Evolutionary conservation across 2,888 invertebrate species (phyloP), one percentile per base, ranked within the genome.

Genomic region (Phengaris alcon): DNA sequence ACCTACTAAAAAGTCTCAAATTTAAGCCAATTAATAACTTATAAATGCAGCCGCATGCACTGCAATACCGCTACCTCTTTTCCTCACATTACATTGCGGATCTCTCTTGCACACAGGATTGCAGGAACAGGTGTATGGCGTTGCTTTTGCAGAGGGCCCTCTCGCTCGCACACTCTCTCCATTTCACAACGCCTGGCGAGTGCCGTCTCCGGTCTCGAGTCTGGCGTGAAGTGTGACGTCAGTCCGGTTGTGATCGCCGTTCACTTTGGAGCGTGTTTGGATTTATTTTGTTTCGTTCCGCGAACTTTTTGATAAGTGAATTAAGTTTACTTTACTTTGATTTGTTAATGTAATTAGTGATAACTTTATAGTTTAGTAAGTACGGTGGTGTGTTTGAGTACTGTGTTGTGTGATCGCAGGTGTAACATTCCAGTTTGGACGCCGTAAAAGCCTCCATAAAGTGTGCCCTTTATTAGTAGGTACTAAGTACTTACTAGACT

Each of bases 401-500:
- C 86, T 84, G 89, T 90, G 90, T 84, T 88, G 81, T 82, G 84
- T 90, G 89, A 85, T 87, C 87, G 86, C 87, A 91, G 91, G 92
- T 92, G 91, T 90, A 85, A 86, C 90, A 93, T 92, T 91, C 92
- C 91, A 83, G 82, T 81, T 83, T 85, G 87, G 87, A 89, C 90
- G 88, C 87, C 87, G 87, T 84, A 87, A 83, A 89, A 90, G 90
- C 87, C 89, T 90, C 89, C 86, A 86, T 78, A 83, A 82, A 85
- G 82, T 74, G 75, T 82, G 83, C 82, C 82, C 82, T 77, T 77
- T 59, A 76, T 77, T 68, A 59, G 76, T 75, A 75, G 76, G 76
- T 76, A 73, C 75, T 64, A 75, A 68, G 76, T 76, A 69, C 75
- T 68, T 76, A 72, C 74, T 75, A 82, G 84, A 85, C 91, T 91